Base-by-base conservation (phyloP, 2,113 vertebrate genomes). In the Patagioenas fasciata region DNA sequence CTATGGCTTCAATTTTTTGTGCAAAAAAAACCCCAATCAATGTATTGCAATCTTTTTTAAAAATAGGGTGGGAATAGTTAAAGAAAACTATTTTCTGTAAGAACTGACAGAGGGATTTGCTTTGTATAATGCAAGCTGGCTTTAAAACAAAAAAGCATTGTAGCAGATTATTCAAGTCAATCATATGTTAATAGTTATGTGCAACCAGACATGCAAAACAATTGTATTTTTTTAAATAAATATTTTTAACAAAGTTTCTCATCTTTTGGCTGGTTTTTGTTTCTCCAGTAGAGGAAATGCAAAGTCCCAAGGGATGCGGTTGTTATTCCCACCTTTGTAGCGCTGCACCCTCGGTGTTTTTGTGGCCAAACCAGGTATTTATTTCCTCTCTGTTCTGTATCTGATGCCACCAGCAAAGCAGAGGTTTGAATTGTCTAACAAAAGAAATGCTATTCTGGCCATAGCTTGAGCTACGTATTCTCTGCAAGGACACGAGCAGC, bases 171-270 rank as follows among this genome's bases (percentile, higher is more conserved):
- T 97, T 96, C 80, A 95, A 97, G 97, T 97, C 93, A 96, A 97
- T 96, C 95, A 85, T 97, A 95, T 97, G 97, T 98, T 97, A 96
- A 96, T 97, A 97, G 97, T 94, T 97, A 97, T 97, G 97, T 98
- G 96, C 97, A 96, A 97, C 95, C 96, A 97, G 95, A 98, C 97
- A 97, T 94, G 96, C 96, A 98, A 96, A 97, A 97, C 97, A 97
- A 95, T 95, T 98, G 98, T 98, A 98, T 98, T 98, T 98, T 98
- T 98, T 98, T 98, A 98, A 98, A 98, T 98, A 98, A 98, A 98
- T 98, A 97, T 98, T 98, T 98, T 98, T 98, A 98, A 98, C 97
- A 97, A 97, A 97, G 58, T 58, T 72, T 13, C 77, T 80, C 56
- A 23, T 80, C 70, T 34, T 71, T 40, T 24, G 54, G 3, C 50